Evolutionary conservation across 2,888 invertebrate species (phyloP).

Genomic region (Cynaeus angustus): DNA sequence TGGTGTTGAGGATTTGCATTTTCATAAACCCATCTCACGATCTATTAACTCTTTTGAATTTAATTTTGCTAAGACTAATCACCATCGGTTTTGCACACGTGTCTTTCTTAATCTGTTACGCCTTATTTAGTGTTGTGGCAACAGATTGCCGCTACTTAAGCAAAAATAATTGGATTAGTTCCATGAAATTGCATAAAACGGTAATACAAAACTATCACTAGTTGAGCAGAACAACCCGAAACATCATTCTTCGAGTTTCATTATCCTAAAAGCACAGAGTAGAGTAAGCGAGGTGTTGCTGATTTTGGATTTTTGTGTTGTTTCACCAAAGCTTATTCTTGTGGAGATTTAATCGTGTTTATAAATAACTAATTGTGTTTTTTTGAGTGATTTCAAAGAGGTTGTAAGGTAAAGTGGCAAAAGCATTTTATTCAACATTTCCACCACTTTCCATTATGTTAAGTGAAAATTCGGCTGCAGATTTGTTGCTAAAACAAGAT

Average conservation of each 20-base stretch:
- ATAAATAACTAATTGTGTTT: too few relatives aligned
- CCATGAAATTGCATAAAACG: slow-evolving; percentile 1
- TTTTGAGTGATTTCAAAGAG: background rate
- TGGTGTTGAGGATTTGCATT: background rate
- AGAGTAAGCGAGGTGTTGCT: slow-evolving; percentile 18
- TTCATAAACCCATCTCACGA: background rate
- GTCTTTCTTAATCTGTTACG: background rate
- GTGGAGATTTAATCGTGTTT: background rate
- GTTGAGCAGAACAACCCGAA: slow-evolving; percentile 7
- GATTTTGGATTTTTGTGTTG: slow-evolving; percentile 14
- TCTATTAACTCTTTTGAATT: background rate
- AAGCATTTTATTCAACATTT: too few relatives aligned
- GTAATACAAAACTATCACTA: slow-evolving; percentile 6
- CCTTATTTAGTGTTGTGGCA: background rate
- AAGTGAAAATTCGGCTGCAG: too few relatives aligned
- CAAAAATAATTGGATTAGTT: slow-evolving; percentile 15
- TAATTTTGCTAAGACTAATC: too few relatives aligned
- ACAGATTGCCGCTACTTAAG: slow-evolving; percentile 7
- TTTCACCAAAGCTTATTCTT: slow-evolving; percentile 5
- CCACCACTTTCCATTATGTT: too few relatives aligned
- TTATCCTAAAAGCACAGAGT: slow-evolving; percentile 21
- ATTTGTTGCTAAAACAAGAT: too few relatives aligned
- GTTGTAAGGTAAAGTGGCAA: background rate
- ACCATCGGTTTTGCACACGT: too few relatives aligned
- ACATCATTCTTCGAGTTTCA: slow-evolving; percentile 21